Percentiles rank a stretch among this genome's conserved stretches.
Conservation (phyloP, 2,113 vertebrate genomes). For the Gulo gulo region DNA sequence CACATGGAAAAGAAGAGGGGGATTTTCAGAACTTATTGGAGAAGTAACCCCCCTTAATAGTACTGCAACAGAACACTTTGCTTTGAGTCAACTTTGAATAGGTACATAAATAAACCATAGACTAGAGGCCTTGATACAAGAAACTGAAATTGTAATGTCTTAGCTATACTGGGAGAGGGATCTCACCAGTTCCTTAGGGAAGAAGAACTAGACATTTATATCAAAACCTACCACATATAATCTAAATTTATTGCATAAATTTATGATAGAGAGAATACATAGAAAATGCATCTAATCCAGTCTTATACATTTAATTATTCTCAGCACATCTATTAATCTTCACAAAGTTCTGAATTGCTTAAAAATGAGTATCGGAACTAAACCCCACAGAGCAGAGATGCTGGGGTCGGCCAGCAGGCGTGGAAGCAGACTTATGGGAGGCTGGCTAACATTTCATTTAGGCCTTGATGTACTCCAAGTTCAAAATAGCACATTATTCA, state of each 20-base stretch:
- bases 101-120: not conserved
- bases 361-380: not conserved
- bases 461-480: not conserved
- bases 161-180: not conserved
- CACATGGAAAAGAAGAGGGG: not conserved
- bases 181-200: not conserved
- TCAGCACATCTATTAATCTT: not conserved
- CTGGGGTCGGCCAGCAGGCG: fast-evolving
- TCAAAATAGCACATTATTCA: not conserved
- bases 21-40: not conserved
- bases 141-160: not conserved
- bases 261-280: not conserved
- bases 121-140: not conserved
- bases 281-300: not conserved
- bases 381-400: not conserved
- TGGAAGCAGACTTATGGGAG: not conserved
- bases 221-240: not conserved
- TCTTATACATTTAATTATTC: not conserved
- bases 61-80: not conserved
- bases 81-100: not conserved
- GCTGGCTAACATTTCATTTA: not conserved
- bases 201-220: not conserved
- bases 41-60: not conserved
- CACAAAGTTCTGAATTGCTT: not conserved
- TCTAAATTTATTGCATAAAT: not conserved